Evolutionary conservation across 2,888 invertebrate genomes (phyloP).

Genomic region (Leptinotarsa rubiginosa): DNA sequence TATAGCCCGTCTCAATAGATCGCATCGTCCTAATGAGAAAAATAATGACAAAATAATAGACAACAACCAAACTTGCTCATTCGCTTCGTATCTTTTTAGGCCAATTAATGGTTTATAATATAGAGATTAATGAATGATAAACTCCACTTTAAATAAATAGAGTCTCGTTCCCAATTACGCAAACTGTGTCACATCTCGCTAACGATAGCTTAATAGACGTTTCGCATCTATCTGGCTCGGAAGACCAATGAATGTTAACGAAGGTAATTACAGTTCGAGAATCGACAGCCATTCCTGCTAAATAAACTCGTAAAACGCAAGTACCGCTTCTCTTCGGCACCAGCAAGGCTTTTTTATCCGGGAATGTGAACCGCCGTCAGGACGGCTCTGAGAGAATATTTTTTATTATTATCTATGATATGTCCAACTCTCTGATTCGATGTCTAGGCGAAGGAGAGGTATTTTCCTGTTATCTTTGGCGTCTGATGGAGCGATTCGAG

Average conservation of each 20-base stretch:
- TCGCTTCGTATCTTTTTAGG: no score
- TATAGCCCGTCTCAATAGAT: no score
- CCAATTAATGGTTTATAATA: not conserved
- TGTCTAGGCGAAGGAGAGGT: not conserved
- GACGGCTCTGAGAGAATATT: not conserved
- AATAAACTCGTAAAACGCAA: slow-evolving; percentile 16
- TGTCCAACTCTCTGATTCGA: not conserved
- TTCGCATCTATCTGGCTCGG: slow-evolving; percentile 9
- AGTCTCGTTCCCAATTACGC: not conserved
- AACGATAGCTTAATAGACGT: not conserved
- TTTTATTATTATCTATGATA: not conserved
- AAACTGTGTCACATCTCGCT: slow-evolving; percentile 7
- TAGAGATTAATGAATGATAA: not conserved
- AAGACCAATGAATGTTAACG: slow-evolving; percentile 18
- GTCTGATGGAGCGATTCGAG: not conserved
- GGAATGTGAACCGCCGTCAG: not conserved
- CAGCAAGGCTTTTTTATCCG: slow-evolving; percentile 2
- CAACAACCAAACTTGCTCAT: no score
- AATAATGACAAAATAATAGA: no score
- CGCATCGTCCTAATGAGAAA: no score
- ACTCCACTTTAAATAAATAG: not conserved
- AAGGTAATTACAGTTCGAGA: slow-evolving; percentile 14
- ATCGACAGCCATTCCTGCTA: slow-evolving; percentile 11
- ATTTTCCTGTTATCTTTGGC: slow-evolving; percentile 6
- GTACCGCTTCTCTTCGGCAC: slow-evolving; percentile 22